phyloP scores from a whole-genome alignment of 2,888 invertebrate species.

The Tetragonula carbonaria region DNA sequence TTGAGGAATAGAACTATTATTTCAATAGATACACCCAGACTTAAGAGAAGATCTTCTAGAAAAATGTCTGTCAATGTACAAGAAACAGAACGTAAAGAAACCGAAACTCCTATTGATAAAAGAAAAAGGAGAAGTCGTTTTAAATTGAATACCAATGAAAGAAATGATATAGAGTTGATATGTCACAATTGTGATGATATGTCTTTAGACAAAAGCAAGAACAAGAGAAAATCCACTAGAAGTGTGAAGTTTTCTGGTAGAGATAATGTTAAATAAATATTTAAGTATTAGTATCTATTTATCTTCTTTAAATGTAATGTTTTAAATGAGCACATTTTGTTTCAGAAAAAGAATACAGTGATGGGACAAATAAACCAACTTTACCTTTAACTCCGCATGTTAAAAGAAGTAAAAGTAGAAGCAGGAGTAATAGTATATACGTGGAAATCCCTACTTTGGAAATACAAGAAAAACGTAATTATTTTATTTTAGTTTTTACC shows the following conservation, averaged over 20 bases:
- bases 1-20: conserved; percentile 66
- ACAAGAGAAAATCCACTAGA: conserved; percentile 63
- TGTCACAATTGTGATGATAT: background rate
- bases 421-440: background rate
- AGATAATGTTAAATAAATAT: background rate
- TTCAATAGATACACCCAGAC: conserved; percentile 23
- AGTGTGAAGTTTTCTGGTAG: conserved; percentile 69
- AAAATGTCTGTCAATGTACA: background rate
- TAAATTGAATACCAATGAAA: conserved; percentile 6
- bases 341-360: conserved; percentile 64
- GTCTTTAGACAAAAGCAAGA: conserved; percentile 7
- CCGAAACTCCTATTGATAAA: conserved; percentile 30
- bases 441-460: conserved; percentile 55
- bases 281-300: background rate
- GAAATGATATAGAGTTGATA: background rate
- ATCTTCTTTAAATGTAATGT: background rate
- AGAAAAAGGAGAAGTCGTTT: conserved; percentile 37
- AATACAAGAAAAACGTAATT: conserved; percentile 61
- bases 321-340: conserved; percentile 32
- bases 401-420: conserved; percentile 41
- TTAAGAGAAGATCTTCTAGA: conserved; percentile 31
- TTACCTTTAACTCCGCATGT: conserved; percentile 66
- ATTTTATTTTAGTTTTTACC: background rate
- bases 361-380: conserved; percentile 52
- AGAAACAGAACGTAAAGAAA: conserved; percentile 39